Evolutionary conservation across 2,888 invertebrate genomes (phyloP).

Genomic region (Rambutsinella grinnellia): DNA sequence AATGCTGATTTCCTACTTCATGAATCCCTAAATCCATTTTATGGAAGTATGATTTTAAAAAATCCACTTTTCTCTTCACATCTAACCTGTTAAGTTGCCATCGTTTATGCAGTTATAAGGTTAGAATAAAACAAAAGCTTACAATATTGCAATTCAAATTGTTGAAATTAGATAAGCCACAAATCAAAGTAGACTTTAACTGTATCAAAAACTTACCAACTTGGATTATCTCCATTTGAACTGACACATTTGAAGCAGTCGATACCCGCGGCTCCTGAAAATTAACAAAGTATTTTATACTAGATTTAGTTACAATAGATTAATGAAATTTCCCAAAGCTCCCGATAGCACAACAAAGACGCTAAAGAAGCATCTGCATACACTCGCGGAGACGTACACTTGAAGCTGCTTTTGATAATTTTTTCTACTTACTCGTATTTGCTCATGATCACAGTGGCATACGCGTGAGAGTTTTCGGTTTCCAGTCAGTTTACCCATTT

Average conservation of each 20-base stretch:
- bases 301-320: too few relatives aligned
- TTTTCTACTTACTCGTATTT: background rate
- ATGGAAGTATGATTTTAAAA: too few relatives aligned
- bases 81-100: background rate
- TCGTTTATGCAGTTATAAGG: background rate
- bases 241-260: conserved; percentile 97
- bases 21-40: too few relatives aligned
- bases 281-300: too few relatives aligned
- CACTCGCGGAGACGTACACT: too few relatives aligned
- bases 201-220: conserved; percentile 69
- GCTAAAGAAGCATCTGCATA: too few relatives aligned
- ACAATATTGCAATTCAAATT: background rate
- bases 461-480: too few relatives aligned
- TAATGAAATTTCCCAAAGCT: background rate
- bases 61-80: too few relatives aligned
- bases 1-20: too few relatives aligned
- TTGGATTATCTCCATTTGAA: conserved; percentile 71
- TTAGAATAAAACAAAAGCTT: background rate
- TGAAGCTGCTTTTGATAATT: background rate
- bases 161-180: background rate
- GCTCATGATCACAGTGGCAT: too few relatives aligned
- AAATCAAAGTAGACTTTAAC: background rate
- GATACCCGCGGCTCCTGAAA: conserved; percentile 73
- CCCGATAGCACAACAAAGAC: background rate
- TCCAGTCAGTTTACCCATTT: too few relatives aligned